Base-by-base conservation (phyloP, 2,113 vertebrate species). In the Delphinapterus leucas region DNA sequence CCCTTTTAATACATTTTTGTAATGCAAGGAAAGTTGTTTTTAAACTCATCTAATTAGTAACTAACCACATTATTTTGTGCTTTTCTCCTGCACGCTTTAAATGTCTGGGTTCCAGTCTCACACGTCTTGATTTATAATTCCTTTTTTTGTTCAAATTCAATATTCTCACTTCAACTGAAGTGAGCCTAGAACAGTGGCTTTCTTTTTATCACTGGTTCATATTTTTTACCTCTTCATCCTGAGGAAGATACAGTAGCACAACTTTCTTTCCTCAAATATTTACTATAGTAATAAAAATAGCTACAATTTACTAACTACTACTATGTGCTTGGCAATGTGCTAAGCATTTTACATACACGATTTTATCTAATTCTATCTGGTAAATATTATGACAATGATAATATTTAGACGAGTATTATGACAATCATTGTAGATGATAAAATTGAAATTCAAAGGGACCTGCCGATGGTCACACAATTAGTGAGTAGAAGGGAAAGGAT, bases 131-230 rank as follows among this genome's bases (percentile, higher is more conserved):
- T 63, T 90, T 84, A 36, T 79, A 90, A 81, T 93, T 91, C 60
- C 26, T 82, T 91, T 90, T 93, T 94, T 76, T 36, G 58, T 33
- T 84, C 60, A 94, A 86, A 96, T 80, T 15, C 49, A 68, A 28
- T 60, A 91, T 76, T 87, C 31, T 91, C 47, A 47, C 44, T 86
- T 90, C 60, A 28, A 36, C 2, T 49, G 53, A 86, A 77, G 58
- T 86, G 41, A 96, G 44, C 44, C 74, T 91, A 38, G 26, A 81
- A 92, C 9, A 76, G 1, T 76, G 81, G 68, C 28, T 65, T 86
- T 49, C 41, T 91, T 60, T 68, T 38, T 13, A n/a, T 82, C 38
- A 82, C 15, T 4, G 2, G 6, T 88, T 74, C 68, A 58, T 76
- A 53, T 67, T 83, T 76, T 76, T 12, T 77, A 49, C 7, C 76